Evolutionary conservation across 2,888 invertebrate species (phyloP).

Genomic region (Lasius platythorax): DNA sequence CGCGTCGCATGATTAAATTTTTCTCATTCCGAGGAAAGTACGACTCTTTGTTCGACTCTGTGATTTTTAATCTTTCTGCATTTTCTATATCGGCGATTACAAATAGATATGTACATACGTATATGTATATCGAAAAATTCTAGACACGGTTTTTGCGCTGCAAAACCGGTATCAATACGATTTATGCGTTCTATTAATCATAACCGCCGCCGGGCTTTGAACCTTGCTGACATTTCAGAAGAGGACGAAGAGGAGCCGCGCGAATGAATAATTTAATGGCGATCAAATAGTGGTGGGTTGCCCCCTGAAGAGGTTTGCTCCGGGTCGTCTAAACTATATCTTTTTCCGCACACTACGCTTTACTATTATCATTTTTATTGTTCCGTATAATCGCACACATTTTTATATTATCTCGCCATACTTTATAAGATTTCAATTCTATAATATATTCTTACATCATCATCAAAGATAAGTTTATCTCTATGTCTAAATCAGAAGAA

Average conservation of each 20-base stretch:
- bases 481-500: not conserved
- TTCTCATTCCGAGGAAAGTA: conserved; percentile 8
- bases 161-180: conserved; percentile 12
- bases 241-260: conserved; percentile 38
- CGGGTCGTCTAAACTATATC: not conserved
- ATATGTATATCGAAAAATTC: conserved; percentile 14
- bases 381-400: not conserved
- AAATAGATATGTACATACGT: not conserved
- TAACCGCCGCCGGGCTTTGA: conserved; percentile 60
- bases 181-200: conserved; percentile 39
- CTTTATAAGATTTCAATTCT: not conserved
- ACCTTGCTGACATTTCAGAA: conserved; percentile 63
- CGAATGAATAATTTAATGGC: conserved; percentile 49
- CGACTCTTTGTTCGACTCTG: not conserved
- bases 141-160: not conserved
- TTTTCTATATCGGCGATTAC: not conserved
- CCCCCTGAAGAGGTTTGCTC: conserved; percentile 5
- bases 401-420: not conserved
- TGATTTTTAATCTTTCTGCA: conserved; percentile 6
- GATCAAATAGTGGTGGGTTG: conserved; percentile 39
- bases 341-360: not conserved
- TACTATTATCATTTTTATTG: not conserved
- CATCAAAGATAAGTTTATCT: not conserved
- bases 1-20: conserved; percentile 38
- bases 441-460: not conserved